Conservation (phyloP, 2,797 vertebrate genomes). For the Gadopsis marmoratus region DNA sequence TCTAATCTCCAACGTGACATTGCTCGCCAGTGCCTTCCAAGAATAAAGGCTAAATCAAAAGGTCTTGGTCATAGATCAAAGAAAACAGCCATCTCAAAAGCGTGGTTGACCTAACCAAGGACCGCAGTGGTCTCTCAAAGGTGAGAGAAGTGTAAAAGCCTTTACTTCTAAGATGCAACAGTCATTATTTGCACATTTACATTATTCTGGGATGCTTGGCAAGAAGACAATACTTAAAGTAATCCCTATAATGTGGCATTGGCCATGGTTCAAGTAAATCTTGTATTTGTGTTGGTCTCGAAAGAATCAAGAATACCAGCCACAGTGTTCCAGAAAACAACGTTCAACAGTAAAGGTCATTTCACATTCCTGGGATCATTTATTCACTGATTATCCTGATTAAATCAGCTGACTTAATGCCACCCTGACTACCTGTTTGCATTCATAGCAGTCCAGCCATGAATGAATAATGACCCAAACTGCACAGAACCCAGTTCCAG, state of each 20-base stretch:
- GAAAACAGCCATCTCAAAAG: not conserved
- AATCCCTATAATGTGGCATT: not conserved
- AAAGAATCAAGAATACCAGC: not conserved
- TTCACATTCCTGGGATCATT: constrained; percentile 20
- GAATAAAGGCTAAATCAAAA: not conserved
- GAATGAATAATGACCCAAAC: constrained; percentile 32
- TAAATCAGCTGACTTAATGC: constrained; percentile 42
- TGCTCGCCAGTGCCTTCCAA: not conserved
- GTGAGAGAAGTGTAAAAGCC: not conserved
- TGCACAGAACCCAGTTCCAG: not conserved
- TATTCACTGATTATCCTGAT: constrained; percentile 49
- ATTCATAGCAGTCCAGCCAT: constrained; percentile 26
- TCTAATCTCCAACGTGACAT: not conserved
- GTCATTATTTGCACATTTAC: constrained; percentile 2
- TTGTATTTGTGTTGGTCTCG: not conserved
- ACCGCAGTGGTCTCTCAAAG: not conserved
- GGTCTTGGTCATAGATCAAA: not conserved
- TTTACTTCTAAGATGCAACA: not conserved
- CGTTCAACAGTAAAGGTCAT: constrained; percentile 36
- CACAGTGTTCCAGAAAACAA: constrained; percentile 3
- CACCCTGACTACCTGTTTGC: constrained; percentile 28
- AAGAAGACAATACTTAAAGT: not conserved
- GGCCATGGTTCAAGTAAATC: not conserved
- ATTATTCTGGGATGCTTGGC: not conserved
- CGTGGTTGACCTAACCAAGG: not conserved